Conservation (phyloP, 2,113 vertebrate genomes). For the Cnemophilus loriae region DNA sequence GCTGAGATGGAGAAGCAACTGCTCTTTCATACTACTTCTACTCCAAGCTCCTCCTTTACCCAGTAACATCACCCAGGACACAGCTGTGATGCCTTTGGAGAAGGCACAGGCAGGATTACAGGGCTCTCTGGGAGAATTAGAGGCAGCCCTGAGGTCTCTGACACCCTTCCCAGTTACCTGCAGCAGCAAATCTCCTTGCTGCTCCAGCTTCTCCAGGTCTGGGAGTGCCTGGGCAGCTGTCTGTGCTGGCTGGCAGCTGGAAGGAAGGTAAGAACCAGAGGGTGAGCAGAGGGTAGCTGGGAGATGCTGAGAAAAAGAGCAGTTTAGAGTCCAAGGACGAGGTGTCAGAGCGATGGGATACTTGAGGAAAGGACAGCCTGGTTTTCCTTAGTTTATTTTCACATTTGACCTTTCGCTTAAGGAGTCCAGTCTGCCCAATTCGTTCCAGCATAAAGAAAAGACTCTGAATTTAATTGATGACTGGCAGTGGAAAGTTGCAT, state of each 20-base stretch:
- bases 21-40: not conserved
- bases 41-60: not conserved
- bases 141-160: not conserved
- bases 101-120: not conserved
- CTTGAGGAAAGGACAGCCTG: not conserved
- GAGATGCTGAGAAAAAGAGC: not conserved
- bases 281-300: not conserved
- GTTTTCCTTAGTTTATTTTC: constrained; percentile 24
- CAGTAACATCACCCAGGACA: not conserved
- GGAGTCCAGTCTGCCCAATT: not conserved
- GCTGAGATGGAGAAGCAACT: not conserved
- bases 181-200: not conserved
- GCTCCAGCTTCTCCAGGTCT: not conserved
- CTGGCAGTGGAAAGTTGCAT: not conserved
- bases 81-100: not conserved
- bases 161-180: not conserved
- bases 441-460: not conserved
- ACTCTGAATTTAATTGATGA: not conserved
- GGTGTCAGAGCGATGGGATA: not conserved
- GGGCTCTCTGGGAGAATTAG: not conserved
- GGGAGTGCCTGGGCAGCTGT: not conserved
- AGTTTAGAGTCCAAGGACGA: not conserved
- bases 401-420: constrained; percentile 17
- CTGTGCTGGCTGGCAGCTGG: not conserved
- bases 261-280: not conserved